Conservation (phyloP, 2,113 vertebrate genomes). For the Psittacus erithacus region DNA sequence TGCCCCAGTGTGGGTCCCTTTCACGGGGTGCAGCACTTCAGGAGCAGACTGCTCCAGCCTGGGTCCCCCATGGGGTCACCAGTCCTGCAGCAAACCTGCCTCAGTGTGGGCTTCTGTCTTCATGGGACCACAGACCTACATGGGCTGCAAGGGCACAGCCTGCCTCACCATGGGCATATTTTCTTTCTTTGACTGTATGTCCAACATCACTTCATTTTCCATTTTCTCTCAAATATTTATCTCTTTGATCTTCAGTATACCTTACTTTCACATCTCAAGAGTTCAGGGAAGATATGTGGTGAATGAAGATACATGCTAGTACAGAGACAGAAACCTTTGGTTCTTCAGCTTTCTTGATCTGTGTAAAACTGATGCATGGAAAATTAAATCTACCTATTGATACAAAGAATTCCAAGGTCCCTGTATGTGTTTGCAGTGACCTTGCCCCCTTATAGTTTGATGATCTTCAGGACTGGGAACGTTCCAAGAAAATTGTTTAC, state of each 20-base stretch:
- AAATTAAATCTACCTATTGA: background rate
- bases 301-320: background rate
- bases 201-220: background rate
- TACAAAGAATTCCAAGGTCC: background rate
- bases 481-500: background rate
- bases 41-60: background rate
- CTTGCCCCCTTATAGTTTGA: background rate
- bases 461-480: background rate
- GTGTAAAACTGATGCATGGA: background rate
- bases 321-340: background rate
- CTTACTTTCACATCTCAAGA: background rate
- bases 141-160: background rate
- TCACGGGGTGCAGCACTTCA: background rate
- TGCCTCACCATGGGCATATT: background rate
- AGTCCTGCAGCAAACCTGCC: background rate
- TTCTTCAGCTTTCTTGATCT: background rate
- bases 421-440: background rate
- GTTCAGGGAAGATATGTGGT: background rate
- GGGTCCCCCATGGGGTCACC: background rate
- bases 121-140: background rate
- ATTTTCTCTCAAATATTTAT: background rate
- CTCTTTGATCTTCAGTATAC: background rate
- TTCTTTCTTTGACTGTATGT: background rate
- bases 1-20: background rate
- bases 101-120: background rate